Evolutionary conservation across 2,797 vertebrate species (phyloP), one percentile per base, ranked within the genome.

Genomic region (Jordanella pulchra): DNA sequence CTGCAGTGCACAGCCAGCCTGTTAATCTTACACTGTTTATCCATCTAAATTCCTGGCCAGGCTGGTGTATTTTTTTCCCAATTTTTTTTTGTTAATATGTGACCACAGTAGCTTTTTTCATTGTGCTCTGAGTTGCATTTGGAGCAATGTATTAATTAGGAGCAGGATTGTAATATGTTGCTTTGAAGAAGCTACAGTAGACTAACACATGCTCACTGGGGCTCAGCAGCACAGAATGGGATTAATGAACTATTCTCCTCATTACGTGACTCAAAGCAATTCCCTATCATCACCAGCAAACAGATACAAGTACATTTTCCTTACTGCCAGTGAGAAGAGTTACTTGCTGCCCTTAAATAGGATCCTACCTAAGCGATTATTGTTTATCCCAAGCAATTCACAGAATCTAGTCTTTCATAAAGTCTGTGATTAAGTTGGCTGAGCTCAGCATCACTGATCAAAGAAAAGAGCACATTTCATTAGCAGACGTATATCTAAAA

Each of bases 11-110:
- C 78, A 81, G 86, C 79, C 89, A 84, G 85, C 76, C 85, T 85
- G 86, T 90, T 93, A 92, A 93, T 93, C 91, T 92, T 84, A 76
- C 83, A 71, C 84, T 84, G 81, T 89, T 89, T 83, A 91, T 92
- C 88, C 87, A 75, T 88, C 86, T 85, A 79, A 87, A 85, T 77
- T 86, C 83, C 84, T 50, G 56, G 73, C 67, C 13, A 10, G 75
- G 77, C 77, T 54, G 28, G 73, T 83, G 84, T 89, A 58, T 35
- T 71, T 88, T 85, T 82, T 72, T 72, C 67, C 77, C 55, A 32
- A 13, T 30, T 10, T 27, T 25, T 71, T 61, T 39, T 63, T 71
- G 48, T 27, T 48, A 17, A 17, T 42, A 28, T 79, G 63, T 58
- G 27, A 72, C 70, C 65, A 55, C 83, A 81, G 83, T 66, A 63